phyloP scores from a whole-genome alignment of 2,797 vertebrate species.

The Notolabrus celidotus region DNA sequence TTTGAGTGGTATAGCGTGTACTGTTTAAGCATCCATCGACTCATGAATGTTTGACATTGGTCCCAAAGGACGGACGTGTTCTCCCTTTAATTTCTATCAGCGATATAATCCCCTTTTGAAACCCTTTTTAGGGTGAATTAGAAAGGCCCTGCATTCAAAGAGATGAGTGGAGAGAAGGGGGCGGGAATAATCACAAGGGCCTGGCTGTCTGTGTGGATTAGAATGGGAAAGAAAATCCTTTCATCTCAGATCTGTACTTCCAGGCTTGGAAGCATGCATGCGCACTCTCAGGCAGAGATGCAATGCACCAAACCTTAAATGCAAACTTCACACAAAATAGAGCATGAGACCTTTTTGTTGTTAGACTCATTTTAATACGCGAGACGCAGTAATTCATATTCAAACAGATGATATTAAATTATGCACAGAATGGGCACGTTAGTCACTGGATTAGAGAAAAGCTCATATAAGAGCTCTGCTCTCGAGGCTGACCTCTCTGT shows the following conservation, averaged over 20 bases:
- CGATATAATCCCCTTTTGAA: constrained; percentile 83
- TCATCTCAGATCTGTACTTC: constrained; percentile 84
- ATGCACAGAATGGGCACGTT: constrained; percentile 40
- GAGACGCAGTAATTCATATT: constrained; percentile 42
- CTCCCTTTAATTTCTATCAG: constrained; percentile 83
- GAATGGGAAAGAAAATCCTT: constrained; percentile 84
- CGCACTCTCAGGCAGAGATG: constrained; percentile 39
- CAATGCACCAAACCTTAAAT: constrained; percentile 46
- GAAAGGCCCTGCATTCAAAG: constrained; percentile 83
- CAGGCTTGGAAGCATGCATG: constrained; percentile 61
- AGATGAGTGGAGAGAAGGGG: constrained; percentile 77
- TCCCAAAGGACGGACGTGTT: constrained; percentile 78
- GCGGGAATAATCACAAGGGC: constrained; percentile 83
- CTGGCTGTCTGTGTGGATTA: constrained; percentile 85
- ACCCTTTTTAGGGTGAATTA: constrained; percentile 86
- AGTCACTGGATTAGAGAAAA: constrained; percentile 58
- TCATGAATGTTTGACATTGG: constrained; percentile 81
- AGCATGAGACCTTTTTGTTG: constrained; percentile 22
- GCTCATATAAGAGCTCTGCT: constrained; percentile 53
- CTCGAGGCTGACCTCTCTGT: constrained; percentile 66
- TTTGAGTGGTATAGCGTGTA: constrained; percentile 48
- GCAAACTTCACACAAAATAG: constrained; percentile 41
- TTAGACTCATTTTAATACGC: constrained; percentile 37
- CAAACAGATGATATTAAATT: constrained; percentile 62
- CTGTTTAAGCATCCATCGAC: constrained; percentile 53